Percentiles rank a stretch among this genome's conserved stretches.
Evolutionary conservation across 2,113 vertebrate species (phyloP).

Genomic region (Nymphicus hollandicus): DNA sequence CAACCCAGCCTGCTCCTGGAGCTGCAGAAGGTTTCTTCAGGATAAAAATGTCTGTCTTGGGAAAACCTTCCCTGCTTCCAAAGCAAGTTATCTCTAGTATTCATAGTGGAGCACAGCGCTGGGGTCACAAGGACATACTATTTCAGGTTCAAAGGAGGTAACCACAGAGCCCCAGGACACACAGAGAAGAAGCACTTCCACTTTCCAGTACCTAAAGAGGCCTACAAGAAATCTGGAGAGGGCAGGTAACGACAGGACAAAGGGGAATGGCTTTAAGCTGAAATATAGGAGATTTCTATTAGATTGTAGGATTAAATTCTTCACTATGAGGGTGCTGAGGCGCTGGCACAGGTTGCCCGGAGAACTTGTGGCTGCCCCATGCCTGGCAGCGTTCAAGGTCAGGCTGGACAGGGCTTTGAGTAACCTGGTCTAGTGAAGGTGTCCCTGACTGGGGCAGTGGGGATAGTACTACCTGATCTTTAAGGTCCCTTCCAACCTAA

Average conservation of each 20-base stretch:
- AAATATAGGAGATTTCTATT: not conserved
- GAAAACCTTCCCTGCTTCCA: not conserved
- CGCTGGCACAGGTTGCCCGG: not conserved
- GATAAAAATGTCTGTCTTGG: not conserved
- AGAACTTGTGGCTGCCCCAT: not conserved
- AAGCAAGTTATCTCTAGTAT: not conserved
- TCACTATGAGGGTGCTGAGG: not conserved
- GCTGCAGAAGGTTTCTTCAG: not conserved
- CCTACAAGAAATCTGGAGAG: not conserved
- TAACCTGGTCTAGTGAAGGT: not conserved
- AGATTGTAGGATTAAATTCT: not conserved
- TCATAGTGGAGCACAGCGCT: not conserved
- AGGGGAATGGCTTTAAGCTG: not conserved
- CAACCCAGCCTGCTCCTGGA: not conserved
- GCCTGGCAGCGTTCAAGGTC: not conserved
- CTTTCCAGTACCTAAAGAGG: not conserved
- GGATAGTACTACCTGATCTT: not conserved
- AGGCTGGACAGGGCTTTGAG: not conserved
- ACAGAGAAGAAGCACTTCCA: not conserved
- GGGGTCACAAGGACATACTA: not conserved
- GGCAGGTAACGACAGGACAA: not conserved
- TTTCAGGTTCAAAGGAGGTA: not conserved
- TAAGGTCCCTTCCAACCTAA: not conserved
- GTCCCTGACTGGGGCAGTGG: not conserved
- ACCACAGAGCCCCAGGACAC: not conserved